These are phyloP conservation scores for Idaea biselata DNA, from an alignment of 2,888 invertebrate genomes.

Conservation along the genomic window DNA sequence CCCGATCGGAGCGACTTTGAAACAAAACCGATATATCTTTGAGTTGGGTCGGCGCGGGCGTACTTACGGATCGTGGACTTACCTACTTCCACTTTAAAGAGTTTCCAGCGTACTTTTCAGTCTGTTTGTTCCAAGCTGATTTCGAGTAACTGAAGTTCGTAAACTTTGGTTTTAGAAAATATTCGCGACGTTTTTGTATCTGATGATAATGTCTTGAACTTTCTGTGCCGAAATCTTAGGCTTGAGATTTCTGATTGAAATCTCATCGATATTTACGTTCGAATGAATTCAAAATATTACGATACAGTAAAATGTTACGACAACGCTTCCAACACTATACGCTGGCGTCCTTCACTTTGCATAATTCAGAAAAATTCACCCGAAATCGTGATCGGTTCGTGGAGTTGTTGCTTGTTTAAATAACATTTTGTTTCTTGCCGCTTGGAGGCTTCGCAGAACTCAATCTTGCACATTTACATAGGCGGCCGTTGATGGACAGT, in stretches of 20 bases:
- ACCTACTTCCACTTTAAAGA: conserved; percentile 51
- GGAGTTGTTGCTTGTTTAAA: conserved; percentile 20
- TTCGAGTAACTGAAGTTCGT: conserved; percentile 26
- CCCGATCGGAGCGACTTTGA: conserved; percentile 47
- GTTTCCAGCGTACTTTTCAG: conserved; percentile 28
- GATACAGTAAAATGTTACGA: not conserved
- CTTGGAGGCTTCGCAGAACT: conserved; percentile 39
- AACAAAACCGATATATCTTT: conserved; percentile 65
- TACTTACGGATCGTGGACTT: conserved; percentile 39
- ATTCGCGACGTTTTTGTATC: conserved; percentile 14
- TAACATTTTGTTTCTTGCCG: conserved; percentile 29
- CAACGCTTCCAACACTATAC: not conserved
- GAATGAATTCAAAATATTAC: not conserved
- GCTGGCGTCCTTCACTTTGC: not conserved
- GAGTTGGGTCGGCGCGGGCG: conserved; percentile 29
- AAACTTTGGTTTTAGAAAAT: conserved; percentile 23
- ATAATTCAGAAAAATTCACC: not conserved
- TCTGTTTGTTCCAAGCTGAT: conserved; percentile 33
- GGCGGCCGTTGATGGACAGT: conserved; percentile 59
- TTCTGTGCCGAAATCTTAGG: not conserved
- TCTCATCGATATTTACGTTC: not conserved
- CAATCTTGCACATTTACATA: conserved; percentile 70
- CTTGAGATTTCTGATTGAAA: not conserved
- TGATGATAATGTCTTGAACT: not conserved
- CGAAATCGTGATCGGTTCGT: not conserved